Evolutionary conservation across 2,113 vertebrate species (phyloP).

Genomic region (Callorhinus ursinus): DNA sequence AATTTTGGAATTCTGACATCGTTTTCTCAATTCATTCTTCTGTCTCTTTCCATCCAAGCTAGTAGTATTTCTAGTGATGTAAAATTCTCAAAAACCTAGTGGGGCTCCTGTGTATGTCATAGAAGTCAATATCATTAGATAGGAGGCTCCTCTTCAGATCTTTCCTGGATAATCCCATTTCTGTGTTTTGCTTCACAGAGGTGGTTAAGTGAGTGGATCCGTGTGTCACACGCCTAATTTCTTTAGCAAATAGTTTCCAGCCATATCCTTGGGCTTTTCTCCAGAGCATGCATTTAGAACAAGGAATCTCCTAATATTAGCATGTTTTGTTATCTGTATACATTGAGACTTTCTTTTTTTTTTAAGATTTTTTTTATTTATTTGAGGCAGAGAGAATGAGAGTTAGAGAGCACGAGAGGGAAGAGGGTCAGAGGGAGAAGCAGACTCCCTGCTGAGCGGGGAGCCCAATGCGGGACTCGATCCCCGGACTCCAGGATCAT

Average conservation of each 20-base stretch:
- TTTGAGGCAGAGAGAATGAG: no score
- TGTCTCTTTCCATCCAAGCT: background rate
- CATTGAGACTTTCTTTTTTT: background rate
- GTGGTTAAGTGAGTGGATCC: background rate
- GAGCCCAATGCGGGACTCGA: no score
- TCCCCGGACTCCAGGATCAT: no score
- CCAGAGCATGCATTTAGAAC: background rate
- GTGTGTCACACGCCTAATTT: background rate
- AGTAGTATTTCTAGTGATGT: background rate
- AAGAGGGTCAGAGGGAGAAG: no score
- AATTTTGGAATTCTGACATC: background rate
- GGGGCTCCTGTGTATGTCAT: background rate
- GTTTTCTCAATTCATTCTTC: background rate
- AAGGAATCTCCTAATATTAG: background rate
- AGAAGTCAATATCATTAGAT: background rate
- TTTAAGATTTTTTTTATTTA: no score
- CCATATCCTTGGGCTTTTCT: background rate
- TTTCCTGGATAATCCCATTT: background rate
- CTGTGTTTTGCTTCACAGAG: background rate
- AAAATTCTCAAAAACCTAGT: background rate
- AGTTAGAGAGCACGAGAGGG: no score
- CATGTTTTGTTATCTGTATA: background rate
- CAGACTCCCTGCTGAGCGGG: no score
- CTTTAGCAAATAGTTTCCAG: background rate
- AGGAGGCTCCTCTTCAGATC: background rate